Evolutionary conservation across 2,113 vertebrate species (phyloP), one percentile per base, ranked within the genome.

Genomic region (Regulus satrapa): DNA sequence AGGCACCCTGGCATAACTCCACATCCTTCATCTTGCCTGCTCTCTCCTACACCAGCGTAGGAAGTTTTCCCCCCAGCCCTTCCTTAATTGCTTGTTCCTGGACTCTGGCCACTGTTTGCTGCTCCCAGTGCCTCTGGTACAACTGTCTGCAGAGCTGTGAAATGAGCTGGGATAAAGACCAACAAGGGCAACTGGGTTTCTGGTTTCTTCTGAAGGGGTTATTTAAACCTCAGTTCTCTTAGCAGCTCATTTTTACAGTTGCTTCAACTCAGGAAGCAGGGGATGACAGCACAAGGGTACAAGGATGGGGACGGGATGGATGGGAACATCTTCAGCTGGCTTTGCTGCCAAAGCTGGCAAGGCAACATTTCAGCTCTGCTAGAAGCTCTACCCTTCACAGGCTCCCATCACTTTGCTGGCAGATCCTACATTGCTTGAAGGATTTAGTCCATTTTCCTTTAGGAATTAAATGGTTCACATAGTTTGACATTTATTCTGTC

Each of bases 1-100:
- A 75, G 61, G 58, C 56, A 72, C 29, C 8, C 76, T 4, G 12
- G n/a, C 28, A 2, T 12, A 18, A 14, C 18, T 86, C 61, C 36
- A 38, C 20, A 46, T 26, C 55, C 34, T 69, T 64, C 0, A 0
- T n/a, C 56, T 75, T 0, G 0, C 48, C 62, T 13, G 29, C 62
- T 82, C 36, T 46, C 66, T 74, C 51, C 84, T 48, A 49, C 1
- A 0, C 31, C 48, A 31, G 32, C 0, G 0, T 7, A n/a, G 28
- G 46, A 72, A 40, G 16, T 49, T 75, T 86, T 79, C 17, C 75
- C 32, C 21, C 46, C 38, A 86, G 25, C 38, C 76, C 40, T 76
- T 45, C 52, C 72, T 38, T 76, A 26, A 49, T 55, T 3, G 4
- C 32, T 83, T 55, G 10, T 54, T 63, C 45, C 58, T 79, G 84